Percentiles rank a stretch among this genome's conserved stretches.
phyloP scores from a whole-genome alignment of 2,888 invertebrate genomes.

The Orgyia antiqua region DNA sequence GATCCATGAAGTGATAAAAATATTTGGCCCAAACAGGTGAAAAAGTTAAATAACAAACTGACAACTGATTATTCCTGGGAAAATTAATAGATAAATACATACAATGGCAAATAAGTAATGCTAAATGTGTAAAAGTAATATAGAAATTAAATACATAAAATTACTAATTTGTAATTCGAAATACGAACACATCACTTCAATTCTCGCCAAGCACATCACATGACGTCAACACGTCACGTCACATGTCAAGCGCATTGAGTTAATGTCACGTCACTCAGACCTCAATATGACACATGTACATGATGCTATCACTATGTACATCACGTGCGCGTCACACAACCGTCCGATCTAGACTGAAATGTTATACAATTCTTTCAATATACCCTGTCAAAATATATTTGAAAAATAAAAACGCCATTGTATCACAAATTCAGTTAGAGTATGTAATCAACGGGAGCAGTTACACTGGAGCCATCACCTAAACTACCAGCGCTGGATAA shows the following conservation, averaged over 20 bases:
- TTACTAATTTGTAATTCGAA: slow-evolving; percentile 26
- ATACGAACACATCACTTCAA: slow-evolving; percentile 27
- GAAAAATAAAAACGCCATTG: slow-evolving; percentile 52
- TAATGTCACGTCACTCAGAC: slow-evolving; percentile 32
- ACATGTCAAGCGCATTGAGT: slow-evolving; percentile 25
- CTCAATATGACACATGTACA: slow-evolving; percentile 33
- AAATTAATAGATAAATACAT: no score
- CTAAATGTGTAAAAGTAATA: no score
- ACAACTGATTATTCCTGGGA: no score
- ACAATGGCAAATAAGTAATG: no score
- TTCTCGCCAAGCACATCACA: slow-evolving; percentile 25
- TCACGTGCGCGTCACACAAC: slow-evolving; percentile 54
- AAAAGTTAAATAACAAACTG: no score
- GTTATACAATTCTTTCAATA: slow-evolving; percentile 44
- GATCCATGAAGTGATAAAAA: no score
- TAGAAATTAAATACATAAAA: no score
- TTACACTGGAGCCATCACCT: no score
- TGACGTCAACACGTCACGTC: slow-evolving; percentile 26
- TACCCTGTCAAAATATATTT: slow-evolving; percentile 50
- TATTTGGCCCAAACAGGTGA: no score
- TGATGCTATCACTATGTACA: slow-evolving; percentile 30
- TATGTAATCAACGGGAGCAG: no score
- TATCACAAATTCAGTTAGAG: slow-evolving; percentile 50
- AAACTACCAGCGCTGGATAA: no score
- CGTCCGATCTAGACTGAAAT: slow-evolving; percentile 63